phyloP scores from a whole-genome alignment of 1,140 invertebrate genomes.

The Pseudoatta argentina region DNA sequence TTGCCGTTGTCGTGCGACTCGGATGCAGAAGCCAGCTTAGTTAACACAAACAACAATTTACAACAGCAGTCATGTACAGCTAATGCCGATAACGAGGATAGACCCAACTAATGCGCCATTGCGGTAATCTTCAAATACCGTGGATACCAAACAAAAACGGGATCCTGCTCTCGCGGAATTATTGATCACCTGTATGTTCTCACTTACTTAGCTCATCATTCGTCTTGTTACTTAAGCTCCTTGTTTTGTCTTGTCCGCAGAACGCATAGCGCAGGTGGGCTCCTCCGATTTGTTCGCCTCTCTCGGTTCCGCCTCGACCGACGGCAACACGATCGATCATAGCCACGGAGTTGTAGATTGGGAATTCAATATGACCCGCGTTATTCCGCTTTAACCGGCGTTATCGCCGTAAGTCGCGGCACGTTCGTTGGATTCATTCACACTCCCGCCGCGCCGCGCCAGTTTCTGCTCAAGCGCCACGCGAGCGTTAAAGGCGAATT shows the following conservation, averaged over 20 bases:
- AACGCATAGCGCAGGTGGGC: constrained; percentile 31
- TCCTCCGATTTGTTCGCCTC: constrained; percentile 47
- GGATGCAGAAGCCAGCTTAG: constrained; percentile 6
- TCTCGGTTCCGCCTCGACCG: constrained; percentile 55
- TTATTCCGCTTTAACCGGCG: constrained; percentile 66
- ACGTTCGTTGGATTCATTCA: constrained; percentile 49
- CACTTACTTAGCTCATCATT: constrained; percentile 50
- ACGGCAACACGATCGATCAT: constrained; percentile 69
- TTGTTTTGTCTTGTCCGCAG: constrained; percentile 50
- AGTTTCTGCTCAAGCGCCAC: constrained; percentile 60
- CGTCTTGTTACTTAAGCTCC: constrained; percentile 46
- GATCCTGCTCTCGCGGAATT: constrained; percentile 33
- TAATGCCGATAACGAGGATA: constrained; percentile 32
- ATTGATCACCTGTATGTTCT: constrained; percentile 49
- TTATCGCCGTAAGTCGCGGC: constrained; percentile 59
- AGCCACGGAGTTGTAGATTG: constrained; percentile 32
- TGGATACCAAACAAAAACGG: constrained; percentile 19
- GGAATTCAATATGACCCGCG: constrained; percentile 63
- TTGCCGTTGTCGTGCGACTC: not conserved
- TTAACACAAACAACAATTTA: constrained; percentile 47
- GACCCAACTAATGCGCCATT: constrained; percentile 20
- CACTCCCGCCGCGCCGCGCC: not conserved
- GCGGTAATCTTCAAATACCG: constrained; percentile 47
- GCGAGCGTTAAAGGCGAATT: constrained; percentile 75
- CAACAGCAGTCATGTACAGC: constrained; percentile 6